Evolutionary conservation across 2,797 vertebrate species (phyloP).

Genomic region (Pygocentrus nattereri): DNA sequence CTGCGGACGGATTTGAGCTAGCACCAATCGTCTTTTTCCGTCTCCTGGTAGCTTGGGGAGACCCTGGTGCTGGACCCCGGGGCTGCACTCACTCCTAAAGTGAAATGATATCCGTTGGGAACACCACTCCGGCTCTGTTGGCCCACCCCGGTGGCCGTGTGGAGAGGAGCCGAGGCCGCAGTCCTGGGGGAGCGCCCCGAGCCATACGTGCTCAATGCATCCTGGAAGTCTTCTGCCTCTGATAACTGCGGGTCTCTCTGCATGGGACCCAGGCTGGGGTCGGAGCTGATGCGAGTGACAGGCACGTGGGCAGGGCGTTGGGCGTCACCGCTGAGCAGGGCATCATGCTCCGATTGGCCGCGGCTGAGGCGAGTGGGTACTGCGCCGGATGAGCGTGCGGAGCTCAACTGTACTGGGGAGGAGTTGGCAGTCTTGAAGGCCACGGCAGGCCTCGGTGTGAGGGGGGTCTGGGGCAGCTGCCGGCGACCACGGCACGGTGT

Average conservation of each 20-base stretch:
- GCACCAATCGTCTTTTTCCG: constrained; percentile 95
- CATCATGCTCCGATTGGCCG: constrained; percentile 91
- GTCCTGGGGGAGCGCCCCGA: constrained; percentile 85
- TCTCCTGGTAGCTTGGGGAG: constrained; percentile 87
- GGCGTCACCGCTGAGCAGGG: constrained; percentile 73
- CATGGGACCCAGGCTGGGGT: constrained; percentile 85
- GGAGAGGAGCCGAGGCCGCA: constrained; percentile 64
- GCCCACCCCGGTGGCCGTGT: constrained; percentile 72
- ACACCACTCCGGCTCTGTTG: constrained; percentile 85
- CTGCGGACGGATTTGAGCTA: constrained; percentile 70
- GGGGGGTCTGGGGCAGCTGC: constrained; percentile 96
- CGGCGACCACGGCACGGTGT: constrained; percentile 89
- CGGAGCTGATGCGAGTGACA: constrained; percentile 87
- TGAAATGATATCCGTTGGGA: constrained; percentile 95
- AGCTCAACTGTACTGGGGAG: constrained; percentile 83
- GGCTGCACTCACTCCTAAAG: constrained; percentile 84
- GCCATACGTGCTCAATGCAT: constrained; percentile 87
- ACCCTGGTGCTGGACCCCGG: constrained; percentile 76
- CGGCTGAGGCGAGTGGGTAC: constrained; percentile 86
- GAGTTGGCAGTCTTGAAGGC: constrained; percentile 95
- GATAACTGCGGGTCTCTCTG: constrained; percentile 73
- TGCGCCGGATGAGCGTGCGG: constrained; percentile 67
- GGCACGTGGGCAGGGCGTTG: constrained; percentile 74
- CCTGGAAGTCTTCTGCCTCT: constrained; percentile 90
- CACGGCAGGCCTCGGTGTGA: constrained; percentile 93